Base-by-base conservation (phyloP, 2,797 vertebrate species). In the Phalanger gymnotis region DNA sequence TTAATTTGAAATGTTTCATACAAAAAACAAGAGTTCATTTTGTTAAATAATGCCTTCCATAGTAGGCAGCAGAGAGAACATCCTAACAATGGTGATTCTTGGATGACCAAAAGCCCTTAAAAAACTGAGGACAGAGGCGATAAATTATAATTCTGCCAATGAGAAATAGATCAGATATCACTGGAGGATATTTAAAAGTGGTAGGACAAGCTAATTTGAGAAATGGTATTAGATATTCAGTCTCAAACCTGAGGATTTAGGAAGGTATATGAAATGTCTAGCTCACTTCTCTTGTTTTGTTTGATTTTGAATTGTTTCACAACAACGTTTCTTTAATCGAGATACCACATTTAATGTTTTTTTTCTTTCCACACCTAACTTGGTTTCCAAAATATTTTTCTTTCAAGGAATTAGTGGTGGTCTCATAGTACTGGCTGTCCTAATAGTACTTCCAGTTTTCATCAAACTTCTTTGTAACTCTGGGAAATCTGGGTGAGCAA, bases 401-500 rank as follows among this genome's bases (percentile, higher is more conserved):
- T 54, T 90, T 96, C 93, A 97, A 97, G 97, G 95, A 95, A 2
- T 93, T 92, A 61, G 54, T 94, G 89, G 90, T 95, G 96, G 2
- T 95, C 28, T 10, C 58, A 0, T 91, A 95, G 31, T 96, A 94
- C 73, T 58, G 96, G 91, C 10, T 96, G 91, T 1, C 54, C 11
- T 92, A 58, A 53, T 91, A 90, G 52, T 90, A 31, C 28, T n/a
- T 53, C 51, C 90, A 5, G 90, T 90, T 95, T 40, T 98, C 96
- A 57, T 31, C 93, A 92, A 92, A 95, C 12, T 94, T 95, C 58
- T 90, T 92, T 87, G 55, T 91, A 25, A 95, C 90, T 61, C 0
- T 97, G 93, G 96, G 97, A 97, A 96, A 93, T 94, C 96, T 94
- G 94, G 93, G 97, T 97, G 95, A 98, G 96, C 94, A 94, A 93